A percentile compares a stretch with the other conserved stretches of the same genome.
Conservation (phyloP, 2,888 invertebrate species). For the Zaprionus obscuricornis region DNA sequence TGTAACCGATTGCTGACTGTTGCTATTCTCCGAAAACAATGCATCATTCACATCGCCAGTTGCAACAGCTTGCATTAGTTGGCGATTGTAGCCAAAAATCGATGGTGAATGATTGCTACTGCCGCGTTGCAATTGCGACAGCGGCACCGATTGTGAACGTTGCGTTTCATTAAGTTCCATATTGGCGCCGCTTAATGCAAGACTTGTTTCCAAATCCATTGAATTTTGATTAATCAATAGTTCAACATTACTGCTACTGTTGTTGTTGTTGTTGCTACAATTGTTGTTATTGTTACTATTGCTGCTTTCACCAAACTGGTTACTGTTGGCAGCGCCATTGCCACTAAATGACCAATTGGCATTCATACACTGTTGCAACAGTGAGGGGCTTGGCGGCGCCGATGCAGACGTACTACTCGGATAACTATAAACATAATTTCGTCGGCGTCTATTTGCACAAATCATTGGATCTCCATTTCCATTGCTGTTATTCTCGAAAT, state of each 20-base stretch:
- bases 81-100: conserved; percentile 77
- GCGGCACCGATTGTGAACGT: conserved; percentile 92
- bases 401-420: conserved; percentile 83
- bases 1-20: conserved; percentile 67
- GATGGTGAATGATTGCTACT: conserved; percentile 73
- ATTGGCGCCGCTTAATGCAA: conserved; percentile 57
- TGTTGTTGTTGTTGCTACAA: conserved; percentile 59
- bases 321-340: conserved; percentile 8
- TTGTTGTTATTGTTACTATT: conserved; percentile 67
- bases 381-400: conserved; percentile 88
- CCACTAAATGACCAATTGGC: conserved; percentile 53
- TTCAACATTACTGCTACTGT: conserved; percentile 80
- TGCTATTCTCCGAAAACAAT: conserved; percentile 77
- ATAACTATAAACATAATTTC: conserved; percentile 69
- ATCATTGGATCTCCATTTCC: conserved; percentile 81
- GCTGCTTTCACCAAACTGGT: conserved; percentile 40
- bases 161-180: conserved; percentile 68
- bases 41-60: conserved; percentile 33
- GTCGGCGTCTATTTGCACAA: conserved; percentile 75
- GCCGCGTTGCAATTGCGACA: conserved; percentile 82
- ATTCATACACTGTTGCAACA: conserved; percentile 70
- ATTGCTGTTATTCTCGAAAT: conserved; percentile 64
- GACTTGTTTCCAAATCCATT: conserved; percentile 80
- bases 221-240: conserved; percentile 79
- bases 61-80: conserved; percentile 33